These are phyloP conservation scores for Aegithalos caudatus DNA, from an alignment of 2,113 vertebrate species.

Conservation along the genomic window DNA sequence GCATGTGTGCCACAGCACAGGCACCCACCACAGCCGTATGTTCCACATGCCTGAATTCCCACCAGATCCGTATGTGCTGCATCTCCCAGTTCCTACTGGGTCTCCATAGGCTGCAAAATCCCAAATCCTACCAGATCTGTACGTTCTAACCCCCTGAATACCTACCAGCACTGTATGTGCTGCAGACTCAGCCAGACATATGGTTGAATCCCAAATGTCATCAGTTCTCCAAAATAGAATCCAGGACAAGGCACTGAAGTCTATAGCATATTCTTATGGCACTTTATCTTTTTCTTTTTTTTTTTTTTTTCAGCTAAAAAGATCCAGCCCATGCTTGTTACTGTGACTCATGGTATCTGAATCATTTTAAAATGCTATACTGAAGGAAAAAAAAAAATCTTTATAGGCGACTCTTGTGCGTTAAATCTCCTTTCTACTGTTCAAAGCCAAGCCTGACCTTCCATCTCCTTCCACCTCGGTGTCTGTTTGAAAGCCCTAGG, in stretches of 20 bases:
- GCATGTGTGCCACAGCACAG: background rate
- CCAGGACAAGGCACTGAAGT: constrained; percentile 42
- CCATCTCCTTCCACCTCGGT: background rate
- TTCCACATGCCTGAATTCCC: background rate
- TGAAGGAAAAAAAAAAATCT: background rate
- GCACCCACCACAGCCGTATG: background rate
- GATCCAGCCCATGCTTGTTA: constrained; percentile 25
- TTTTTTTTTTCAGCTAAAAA: background rate
- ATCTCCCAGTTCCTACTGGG: background rate
- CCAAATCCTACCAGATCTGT: background rate
- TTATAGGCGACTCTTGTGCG: background rate
- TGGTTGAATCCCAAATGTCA: constrained; percentile 43
- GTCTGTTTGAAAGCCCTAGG: background rate
- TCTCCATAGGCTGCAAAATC: background rate
- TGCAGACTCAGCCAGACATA: background rate
- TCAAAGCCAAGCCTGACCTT: background rate
- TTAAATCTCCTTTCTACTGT: background rate
- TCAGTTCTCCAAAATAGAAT: constrained; percentile 37
- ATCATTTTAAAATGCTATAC: constrained; percentile 20
- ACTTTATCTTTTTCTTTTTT: background rate
- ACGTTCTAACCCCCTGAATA: background rate
- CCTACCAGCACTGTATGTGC: background rate
- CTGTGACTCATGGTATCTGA: constrained; percentile 50
- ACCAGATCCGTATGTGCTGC: background rate
- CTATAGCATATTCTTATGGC: constrained; percentile 23